phyloP scores from a whole-genome alignment of 2,888 invertebrate species.

The Listrodromus nycthemerus region DNA sequence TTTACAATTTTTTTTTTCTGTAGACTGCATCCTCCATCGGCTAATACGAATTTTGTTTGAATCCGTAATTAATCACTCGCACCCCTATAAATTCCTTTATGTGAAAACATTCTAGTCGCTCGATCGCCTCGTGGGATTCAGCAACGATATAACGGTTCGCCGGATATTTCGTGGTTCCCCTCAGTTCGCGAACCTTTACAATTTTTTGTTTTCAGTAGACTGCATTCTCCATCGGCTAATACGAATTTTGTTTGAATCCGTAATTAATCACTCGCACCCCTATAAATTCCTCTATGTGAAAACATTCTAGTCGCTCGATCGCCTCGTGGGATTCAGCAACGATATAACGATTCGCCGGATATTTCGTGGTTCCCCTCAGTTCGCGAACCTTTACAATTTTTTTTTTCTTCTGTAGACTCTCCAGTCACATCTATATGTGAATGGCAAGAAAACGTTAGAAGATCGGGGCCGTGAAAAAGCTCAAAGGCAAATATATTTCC shows the following conservation, averaged over 20 bases:
- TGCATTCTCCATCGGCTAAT: not conserved
- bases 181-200: not conserved
- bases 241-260: not conserved
- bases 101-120: not conserved
- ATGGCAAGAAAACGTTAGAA: slow-evolving; percentile 50
- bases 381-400: not conserved
- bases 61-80: not conserved
- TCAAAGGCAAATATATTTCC: slow-evolving; percentile 69
- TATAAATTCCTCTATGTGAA: not conserved
- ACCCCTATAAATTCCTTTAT: not conserved
- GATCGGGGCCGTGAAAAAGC: slow-evolving; percentile 73
- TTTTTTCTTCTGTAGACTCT: not conserved
- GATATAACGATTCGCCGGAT: slow-evolving; percentile 5
- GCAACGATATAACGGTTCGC: not conserved
- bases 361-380: not conserved
- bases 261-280: not conserved
- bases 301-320: not conserved
- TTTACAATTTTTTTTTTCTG: no score
- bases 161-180: not conserved
- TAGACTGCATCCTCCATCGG: not conserved
- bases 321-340: not conserved
- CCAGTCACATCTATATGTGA: not conserved
- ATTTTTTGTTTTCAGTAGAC: no score
- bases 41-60: not conserved
- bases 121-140: not conserved